Base-by-base conservation (phyloP, 2,888 invertebrate species). In the Caenorhabditis sp. region DNA sequence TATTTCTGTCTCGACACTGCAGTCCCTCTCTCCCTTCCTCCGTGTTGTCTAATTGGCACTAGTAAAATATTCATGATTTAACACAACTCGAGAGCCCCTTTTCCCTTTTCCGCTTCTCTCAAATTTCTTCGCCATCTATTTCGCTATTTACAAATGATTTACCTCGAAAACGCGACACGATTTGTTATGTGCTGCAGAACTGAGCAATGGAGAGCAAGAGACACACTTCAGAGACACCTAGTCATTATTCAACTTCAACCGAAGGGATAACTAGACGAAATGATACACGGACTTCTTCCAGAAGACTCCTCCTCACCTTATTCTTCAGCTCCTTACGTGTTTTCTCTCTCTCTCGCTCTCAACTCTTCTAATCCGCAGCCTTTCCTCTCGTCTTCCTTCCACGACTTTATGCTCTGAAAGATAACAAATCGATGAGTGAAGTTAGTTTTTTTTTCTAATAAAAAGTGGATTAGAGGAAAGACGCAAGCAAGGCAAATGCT, bases 61-160 rank as follows among this genome's bases (percentile, higher is more conserved):
- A 76, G 76, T 76, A 76, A 76, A 76, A 76, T 76, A 76, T 76
- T 76, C 76, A 76, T 76, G 76, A 76, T 76, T 76, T 76, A 67
- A 76, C 50, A 67, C 55, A 64, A 64, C 35, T 50, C 15, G 55
- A 64, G 62, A 32, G 32, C 32, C 32, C 37, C 32, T 47, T 20
- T 44, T 47, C 47, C 40, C 62, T 24, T 18, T 22, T 47, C 62
- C 35, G n/a, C n/a, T n/a, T 69, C 58, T 18, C 50, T 50, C 32
- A 44, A 65, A 65, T 76, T 67, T 74, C 74, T 60, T 51, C 47
- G 50, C 47, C 50, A n/a, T 55, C 64, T 28, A 1, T 61, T 47
- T 72, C n/a, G 40, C 61, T 76, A 67, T 76, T 76, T 67, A 76
- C 76, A 76, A 76, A 76, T 76, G 60, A 67, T 76, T 76, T 61